phyloP scores from a whole-genome alignment of 2,888 invertebrate genomes.

The Euclidia mi region DNA sequence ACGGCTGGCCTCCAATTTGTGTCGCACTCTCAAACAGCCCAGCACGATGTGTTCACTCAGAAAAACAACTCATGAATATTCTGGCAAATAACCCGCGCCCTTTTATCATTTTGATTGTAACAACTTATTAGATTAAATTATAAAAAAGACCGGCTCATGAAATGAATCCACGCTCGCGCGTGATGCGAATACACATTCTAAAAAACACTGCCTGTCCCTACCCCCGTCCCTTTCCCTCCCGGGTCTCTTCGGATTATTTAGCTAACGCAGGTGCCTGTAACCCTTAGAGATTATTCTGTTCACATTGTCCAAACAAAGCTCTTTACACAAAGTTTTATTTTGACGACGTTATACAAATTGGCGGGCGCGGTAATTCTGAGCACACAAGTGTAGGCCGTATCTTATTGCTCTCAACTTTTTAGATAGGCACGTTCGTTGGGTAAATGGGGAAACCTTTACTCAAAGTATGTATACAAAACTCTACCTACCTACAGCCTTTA shows the following conservation, averaged over 20 bases:
- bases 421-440: background rate
- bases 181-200: constrained; percentile 48
- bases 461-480: no score
- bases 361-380: constrained; percentile 4
- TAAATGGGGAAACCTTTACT: no score
- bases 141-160: constrained; percentile 68
- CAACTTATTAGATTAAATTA: constrained; percentile 77
- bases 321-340: constrained; percentile 25
- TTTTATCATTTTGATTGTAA: constrained; percentile 72
- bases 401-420: constrained; percentile 7
- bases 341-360: constrained; percentile 14
- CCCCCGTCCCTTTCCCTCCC: background rate
- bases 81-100: constrained; percentile 30
- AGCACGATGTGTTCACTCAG: constrained; percentile 11
- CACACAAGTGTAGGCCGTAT: constrained; percentile 6
- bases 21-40: no score
- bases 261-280: constrained; percentile 45
- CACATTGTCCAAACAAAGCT: constrained; percentile 27
- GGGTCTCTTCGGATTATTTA: constrained; percentile 18
- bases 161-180: constrained; percentile 70
- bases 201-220: constrained; percentile 10
- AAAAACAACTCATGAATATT: constrained; percentile 29
- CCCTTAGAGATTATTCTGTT: constrained; percentile 30
- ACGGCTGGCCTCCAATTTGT: constrained; percentile 50
- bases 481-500: no score